Percentiles rank a stretch among this genome's conserved stretches.
Evolutionary conservation across 2,797 vertebrate species (phyloP).

Genomic region (Lutjanus argentimaculatus): DNA sequence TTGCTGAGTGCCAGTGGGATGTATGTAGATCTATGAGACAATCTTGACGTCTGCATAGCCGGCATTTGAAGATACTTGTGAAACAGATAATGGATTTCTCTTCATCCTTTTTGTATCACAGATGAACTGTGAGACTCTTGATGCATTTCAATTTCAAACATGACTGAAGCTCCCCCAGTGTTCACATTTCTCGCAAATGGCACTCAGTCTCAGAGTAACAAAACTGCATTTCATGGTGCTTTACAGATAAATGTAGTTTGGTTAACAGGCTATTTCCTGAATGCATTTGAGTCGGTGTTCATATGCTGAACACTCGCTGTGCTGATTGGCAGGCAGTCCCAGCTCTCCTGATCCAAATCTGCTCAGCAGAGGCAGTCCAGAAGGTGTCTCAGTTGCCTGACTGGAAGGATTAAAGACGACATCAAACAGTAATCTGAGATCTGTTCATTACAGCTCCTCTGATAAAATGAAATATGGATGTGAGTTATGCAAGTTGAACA

Average conservation of each 20-base stretch:
- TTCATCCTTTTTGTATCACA: slow-evolving; percentile 23
- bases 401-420: slow-evolving; percentile 71
- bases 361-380: slow-evolving; percentile 63
- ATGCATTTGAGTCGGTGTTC: slow-evolving; percentile 36
- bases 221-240: slow-evolving; percentile 28
- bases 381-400: slow-evolving; percentile 68
- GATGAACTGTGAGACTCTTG: slow-evolving; percentile 41
- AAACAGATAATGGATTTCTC: slow-evolving; percentile 41
- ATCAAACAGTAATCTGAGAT: slow-evolving; percentile 74
- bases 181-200: slow-evolving; percentile 27
- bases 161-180: slow-evolving; percentile 13
- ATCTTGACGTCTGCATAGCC: slow-evolving; percentile 32
- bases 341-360: slow-evolving; percentile 69
- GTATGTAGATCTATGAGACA: slow-evolving; percentile 28
- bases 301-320: slow-evolving; percentile 38
- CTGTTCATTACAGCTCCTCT: slow-evolving; percentile 66
- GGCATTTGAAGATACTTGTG: slow-evolving; percentile 24
- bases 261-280: slow-evolving; percentile 56
- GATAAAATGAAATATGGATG: slow-evolving; percentile 72
- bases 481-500: slow-evolving; percentile 59
- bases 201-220: slow-evolving; percentile 17
- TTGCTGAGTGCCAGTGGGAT: slow-evolving; percentile 28
- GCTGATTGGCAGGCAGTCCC: slow-evolving; percentile 65
- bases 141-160: slow-evolving; percentile 49
- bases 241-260: slow-evolving; percentile 42